A percentile compares a stretch with the other conserved stretches of the same genome.
phyloP scores from a whole-genome alignment of 23 tunicate species.

The Halocynthia roretzi region DNA sequence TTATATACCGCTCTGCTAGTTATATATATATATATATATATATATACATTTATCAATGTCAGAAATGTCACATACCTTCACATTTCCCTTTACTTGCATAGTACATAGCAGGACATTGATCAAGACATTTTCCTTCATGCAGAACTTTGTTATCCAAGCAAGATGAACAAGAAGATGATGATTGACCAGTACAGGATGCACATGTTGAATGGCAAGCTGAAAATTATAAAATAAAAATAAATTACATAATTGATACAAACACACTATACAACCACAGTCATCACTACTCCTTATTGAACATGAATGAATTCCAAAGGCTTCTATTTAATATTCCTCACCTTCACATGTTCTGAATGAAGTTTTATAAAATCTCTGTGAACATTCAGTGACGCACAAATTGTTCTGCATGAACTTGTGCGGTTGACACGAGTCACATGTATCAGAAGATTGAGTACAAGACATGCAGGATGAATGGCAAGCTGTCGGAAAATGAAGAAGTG shows the following conservation, averaged over 20 bases:
- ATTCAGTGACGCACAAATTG: conserved; percentile 36
- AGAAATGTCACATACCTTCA: conserved; percentile 4
- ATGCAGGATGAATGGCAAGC: conserved; percentile 70
- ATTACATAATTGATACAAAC: not conserved
- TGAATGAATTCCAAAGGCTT: not conserved
- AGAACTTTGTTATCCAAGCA: conserved; percentile 11
- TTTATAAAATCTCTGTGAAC: conserved; percentile 33
- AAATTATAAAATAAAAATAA: not conserved
- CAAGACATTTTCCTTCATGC: conserved; percentile 28
- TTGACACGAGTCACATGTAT: conserved; percentile 45
- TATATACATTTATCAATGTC: not conserved
- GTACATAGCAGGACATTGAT: conserved; percentile 33
- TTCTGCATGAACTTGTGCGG: conserved; percentile 30
- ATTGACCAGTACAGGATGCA: conserved; percentile 22
- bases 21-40: too few species aligned
- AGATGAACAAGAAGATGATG: not conserved
- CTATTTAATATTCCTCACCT: conserved; percentile 7
- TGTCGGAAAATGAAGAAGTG: not conserved
- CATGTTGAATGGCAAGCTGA: conserved; percentile 63
- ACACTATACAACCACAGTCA: not conserved
- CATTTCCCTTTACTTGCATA: conserved; percentile 32
- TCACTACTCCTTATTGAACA: not conserved
- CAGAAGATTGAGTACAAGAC: conserved; percentile 24
- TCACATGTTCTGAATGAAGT: conserved; percentile 37
- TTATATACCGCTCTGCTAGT: too few species aligned